These are phyloP conservation scores for Bufo bufo DNA, from an alignment of 2,113 vertebrate genomes.

Conservation along the genomic window DNA sequence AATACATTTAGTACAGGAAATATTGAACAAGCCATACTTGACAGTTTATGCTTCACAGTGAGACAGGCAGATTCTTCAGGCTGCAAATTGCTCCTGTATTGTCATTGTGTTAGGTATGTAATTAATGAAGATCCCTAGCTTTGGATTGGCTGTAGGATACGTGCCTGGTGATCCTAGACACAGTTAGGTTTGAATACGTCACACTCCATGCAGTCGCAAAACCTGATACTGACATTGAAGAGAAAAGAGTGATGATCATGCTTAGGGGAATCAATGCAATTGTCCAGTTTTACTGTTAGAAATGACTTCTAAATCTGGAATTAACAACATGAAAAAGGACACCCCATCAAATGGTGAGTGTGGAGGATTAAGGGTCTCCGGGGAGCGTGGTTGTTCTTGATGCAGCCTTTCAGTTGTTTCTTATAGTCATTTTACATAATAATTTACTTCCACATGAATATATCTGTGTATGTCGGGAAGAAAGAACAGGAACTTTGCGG, in stretches of 20 bases:
- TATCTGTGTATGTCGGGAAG: neutral
- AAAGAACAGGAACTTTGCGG: neutral
- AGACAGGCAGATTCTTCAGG: slow-evolving; percentile 55
- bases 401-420: neutral
- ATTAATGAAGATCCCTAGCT: slow-evolving; percentile 59
- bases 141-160: slow-evolving; percentile 59
- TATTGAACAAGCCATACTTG: slow-evolving; percentile 22
- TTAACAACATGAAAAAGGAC: slow-evolving; percentile 41
- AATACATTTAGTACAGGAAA: slow-evolving; percentile 38
- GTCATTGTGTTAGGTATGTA: slow-evolving; percentile 40
- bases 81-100: slow-evolving; percentile 59
- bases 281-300: slow-evolving; percentile 46
- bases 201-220: slow-evolving; percentile 60
- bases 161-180: slow-evolving; percentile 58
- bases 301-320: slow-evolving; percentile 57
- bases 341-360: slow-evolving; percentile 60
- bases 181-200: slow-evolving; percentile 59
- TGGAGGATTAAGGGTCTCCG: neutral
- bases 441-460: neutral
- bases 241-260: slow-evolving; percentile 58
- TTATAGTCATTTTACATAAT: neutral
- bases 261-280: slow-evolving; percentile 55
- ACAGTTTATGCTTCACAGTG: slow-evolving; percentile 37
- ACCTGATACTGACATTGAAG: slow-evolving; percentile 61
- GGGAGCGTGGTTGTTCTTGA: neutral